These are phyloP conservation scores for Chrysolina americana DNA, from an alignment of 2,888 invertebrate genomes.

Conservation along the genomic window DNA sequence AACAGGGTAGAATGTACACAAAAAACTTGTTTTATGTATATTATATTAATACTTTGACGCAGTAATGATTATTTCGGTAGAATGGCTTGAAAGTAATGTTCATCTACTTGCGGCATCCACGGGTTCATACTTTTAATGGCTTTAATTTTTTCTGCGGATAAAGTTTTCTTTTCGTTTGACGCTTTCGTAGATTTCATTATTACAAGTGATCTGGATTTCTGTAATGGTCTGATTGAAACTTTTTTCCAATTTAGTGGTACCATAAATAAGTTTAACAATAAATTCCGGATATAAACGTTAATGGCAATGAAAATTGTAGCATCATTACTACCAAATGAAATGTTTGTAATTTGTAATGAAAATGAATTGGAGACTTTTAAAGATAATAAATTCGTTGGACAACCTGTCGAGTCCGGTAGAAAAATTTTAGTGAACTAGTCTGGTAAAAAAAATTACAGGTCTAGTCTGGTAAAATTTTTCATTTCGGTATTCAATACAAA, in stretches of 20 bases:
- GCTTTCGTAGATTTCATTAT: constrained; percentile 25
- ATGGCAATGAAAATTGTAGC: too few relatives aligned
- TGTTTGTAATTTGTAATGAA: too few relatives aligned
- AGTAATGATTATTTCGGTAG: constrained; percentile 29
- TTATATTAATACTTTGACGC: constrained; percentile 13
- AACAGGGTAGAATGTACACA: neutral
- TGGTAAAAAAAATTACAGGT: too few relatives aligned
- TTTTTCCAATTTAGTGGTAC: constrained; percentile 25
- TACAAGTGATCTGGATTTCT: constrained; percentile 20
- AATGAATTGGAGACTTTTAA: too few relatives aligned
- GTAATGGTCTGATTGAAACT: constrained; percentile 30
- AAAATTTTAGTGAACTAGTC: too few relatives aligned
- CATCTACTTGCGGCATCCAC: constrained; percentile 29
- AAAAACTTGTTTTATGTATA: neutral
- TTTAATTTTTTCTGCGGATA: constrained; percentile 27
- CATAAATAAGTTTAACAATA: too few relatives aligned
- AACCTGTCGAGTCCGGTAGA: too few relatives aligned
- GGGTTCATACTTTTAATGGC: constrained; percentile 28
- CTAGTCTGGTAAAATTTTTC: too few relatives aligned
- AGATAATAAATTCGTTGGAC: too few relatives aligned
- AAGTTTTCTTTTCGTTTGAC: constrained; percentile 31
- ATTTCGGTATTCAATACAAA: too few relatives aligned
- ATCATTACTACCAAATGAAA: too few relatives aligned
- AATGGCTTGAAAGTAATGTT: constrained; percentile 29
- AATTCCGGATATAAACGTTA: too few relatives aligned